Percentiles rank a stretch among this genome's conserved stretches.
Evolutionary conservation across 2,797 vertebrate species (phyloP).

Genomic region (Propithecus deckenii): DNA sequence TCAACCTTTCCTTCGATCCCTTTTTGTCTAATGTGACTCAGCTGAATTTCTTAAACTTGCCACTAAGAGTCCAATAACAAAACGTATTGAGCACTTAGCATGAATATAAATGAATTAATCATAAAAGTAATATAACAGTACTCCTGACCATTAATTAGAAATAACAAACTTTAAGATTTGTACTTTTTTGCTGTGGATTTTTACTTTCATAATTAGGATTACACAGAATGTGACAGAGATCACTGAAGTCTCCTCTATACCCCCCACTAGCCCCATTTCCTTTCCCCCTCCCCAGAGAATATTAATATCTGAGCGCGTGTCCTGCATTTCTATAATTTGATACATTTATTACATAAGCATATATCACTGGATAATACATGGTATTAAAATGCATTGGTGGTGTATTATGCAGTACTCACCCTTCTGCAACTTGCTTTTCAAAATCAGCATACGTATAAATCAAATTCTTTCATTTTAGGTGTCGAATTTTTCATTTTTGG

Average conservation of each 20-base stretch:
- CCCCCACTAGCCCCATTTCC: neutral
- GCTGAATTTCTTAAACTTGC: neutral
- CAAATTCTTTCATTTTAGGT: neutral
- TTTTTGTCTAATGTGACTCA: neutral
- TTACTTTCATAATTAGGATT: conserved; percentile 20
- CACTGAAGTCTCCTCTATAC: neutral
- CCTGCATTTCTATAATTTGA: neutral
- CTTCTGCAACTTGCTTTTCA: neutral
- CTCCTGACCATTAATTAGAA: neutral
- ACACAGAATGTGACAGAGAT: neutral
- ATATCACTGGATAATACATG: neutral
- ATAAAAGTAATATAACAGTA: neutral
- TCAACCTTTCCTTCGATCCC: neutral
- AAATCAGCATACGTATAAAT: neutral
- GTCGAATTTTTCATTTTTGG: conserved; percentile 42
- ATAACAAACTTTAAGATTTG: neutral
- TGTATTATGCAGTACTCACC: neutral
- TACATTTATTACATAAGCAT: neutral
- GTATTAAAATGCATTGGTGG: neutral
- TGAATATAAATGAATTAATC: neutral
- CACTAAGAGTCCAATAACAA: neutral
- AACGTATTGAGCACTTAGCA: neutral
- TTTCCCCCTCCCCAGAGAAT: neutral
- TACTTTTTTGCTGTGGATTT: conserved; percentile 40
- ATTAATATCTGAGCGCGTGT: neutral